Percentiles rank a stretch among this genome's conserved stretches.
These are phyloP conservation scores for Odocoileus virginianus DNA, from an alignment of 2,113 vertebrate species.

Conservation along the genomic window DNA sequence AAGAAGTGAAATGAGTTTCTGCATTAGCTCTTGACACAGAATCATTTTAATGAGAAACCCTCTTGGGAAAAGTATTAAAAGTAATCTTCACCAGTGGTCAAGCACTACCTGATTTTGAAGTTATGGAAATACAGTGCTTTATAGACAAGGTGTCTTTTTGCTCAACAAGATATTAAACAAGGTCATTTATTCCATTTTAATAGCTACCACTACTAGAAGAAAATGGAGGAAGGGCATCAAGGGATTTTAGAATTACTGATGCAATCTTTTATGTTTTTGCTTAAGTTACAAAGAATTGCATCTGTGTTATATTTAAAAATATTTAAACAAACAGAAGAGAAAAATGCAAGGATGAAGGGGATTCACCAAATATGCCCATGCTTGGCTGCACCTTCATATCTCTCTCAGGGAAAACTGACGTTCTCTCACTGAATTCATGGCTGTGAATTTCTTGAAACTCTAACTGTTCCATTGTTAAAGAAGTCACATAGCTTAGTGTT, in stretches of 20 bases:
- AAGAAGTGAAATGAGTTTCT: conserved; percentile 56
- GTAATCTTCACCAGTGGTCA: not conserved
- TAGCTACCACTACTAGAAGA: not conserved
- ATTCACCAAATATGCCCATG: not conserved
- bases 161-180: not conserved
- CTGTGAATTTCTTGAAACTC: not conserved
- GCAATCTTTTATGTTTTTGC: not conserved
- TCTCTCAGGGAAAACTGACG: not conserved
- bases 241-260: not conserved
- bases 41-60: conserved; percentile 47
- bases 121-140: conserved; percentile 5
- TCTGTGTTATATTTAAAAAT: not conserved
- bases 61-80: conserved; percentile 45
- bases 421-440: not conserved
- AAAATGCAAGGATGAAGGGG: not conserved
- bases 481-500: not conserved
- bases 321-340: not conserved
- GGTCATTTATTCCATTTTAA: not conserved
- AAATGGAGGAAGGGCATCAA: not conserved
- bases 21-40: conserved; percentile 46
- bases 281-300: not conserved
- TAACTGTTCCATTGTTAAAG: not conserved
- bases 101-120: conserved; percentile 35
- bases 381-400: not conserved
- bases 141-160: not conserved